These are phyloP conservation scores for Uropsilus gracilis DNA, from an alignment of 2,113 vertebrate species.

Conservation along the genomic window DNA sequence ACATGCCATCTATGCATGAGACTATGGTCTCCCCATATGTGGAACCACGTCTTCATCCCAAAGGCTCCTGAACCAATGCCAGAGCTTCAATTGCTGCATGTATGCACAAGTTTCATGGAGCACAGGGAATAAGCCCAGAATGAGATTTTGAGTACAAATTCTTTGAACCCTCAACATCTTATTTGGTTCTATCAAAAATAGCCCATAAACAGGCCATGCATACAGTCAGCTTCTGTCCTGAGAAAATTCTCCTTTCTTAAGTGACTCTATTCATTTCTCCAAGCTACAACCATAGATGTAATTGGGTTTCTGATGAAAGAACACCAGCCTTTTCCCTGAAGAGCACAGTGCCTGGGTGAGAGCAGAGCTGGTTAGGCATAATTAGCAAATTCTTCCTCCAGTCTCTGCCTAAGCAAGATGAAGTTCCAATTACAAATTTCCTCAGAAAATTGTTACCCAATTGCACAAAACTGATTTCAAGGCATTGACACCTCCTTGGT, in stretches of 20 bases:
- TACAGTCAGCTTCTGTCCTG: neutral
- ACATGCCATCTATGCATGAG: neutral
- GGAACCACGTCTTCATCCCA: neutral
- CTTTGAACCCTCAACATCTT: neutral
- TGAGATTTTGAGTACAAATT: neutral
- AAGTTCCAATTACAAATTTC: conserved; percentile 54
- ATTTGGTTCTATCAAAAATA: neutral
- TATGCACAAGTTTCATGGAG: neutral
- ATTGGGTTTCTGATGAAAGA: neutral
- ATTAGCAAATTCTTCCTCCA: neutral
- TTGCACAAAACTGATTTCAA: conserved; percentile 6
- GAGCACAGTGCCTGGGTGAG: neutral
- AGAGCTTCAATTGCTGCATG: neutral
- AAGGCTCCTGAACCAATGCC: neutral
- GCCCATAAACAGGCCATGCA: neutral
- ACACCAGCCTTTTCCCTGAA: neutral
- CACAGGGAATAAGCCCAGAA: neutral
- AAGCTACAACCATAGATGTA: neutral
- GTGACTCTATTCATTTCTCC: neutral
- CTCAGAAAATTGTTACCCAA: conserved; percentile 6
- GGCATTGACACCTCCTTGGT: neutral
- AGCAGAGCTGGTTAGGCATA: neutral
- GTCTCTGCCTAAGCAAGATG: neutral
- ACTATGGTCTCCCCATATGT: neutral
- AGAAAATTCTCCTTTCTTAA: neutral